Base-by-base conservation (phyloP, 1,140 invertebrate species). In the Temnothorax nylanderi region DNA sequence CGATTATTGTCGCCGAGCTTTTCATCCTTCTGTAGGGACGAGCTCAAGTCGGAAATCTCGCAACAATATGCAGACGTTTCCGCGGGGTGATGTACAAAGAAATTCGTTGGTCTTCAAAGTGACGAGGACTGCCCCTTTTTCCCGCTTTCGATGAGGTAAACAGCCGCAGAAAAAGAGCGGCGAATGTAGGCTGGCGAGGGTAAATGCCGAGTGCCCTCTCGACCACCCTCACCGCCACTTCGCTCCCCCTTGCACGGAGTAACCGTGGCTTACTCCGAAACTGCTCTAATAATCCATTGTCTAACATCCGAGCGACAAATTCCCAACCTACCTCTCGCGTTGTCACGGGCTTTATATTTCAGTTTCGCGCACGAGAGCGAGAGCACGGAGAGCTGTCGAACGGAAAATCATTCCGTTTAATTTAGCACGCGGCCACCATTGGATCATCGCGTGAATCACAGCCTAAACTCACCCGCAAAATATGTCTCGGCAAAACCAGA, bases 281-380 rank as follows among this genome's bases (percentile, higher is more conserved):
- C 90, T 86, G 82, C 86, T 88, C 90, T 91, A 91, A 91, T 91
- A 91, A 88, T 91, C 90, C 77, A 91, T 91, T 91, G 90, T 91
- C 88, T 86, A 86, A 88, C 90, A 82, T 91, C 81, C 76, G 72
- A 87, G 69, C 80, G 87, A 85, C 87, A 89, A 90, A 91, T 87
- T 71, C 69, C 78, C 69, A 82, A 21, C 64, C 49, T 26, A 13
- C 41, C 62, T 74, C 64, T 86, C 80, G n/a, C 37, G 18, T 77
- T 58, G 21, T 32, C 54, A 47, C 49, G 69, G 69, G 13, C 26
- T 84, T 75, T 84, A 74, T 74, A 74, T 74, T 84, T 84, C 69
- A 74, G 54, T 34, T 56, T 56, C 62, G 49, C 41, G 18, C 56
- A 8, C 7, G 18, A 58, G 7, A 71, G 13, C 7, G 18, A 44